A percentile compares a stretch with the other conserved stretches of the same genome.
Evolutionary conservation across 2,113 vertebrate species (phyloP).

Genomic region (Pseudolaguvia tuberculata): DNA sequence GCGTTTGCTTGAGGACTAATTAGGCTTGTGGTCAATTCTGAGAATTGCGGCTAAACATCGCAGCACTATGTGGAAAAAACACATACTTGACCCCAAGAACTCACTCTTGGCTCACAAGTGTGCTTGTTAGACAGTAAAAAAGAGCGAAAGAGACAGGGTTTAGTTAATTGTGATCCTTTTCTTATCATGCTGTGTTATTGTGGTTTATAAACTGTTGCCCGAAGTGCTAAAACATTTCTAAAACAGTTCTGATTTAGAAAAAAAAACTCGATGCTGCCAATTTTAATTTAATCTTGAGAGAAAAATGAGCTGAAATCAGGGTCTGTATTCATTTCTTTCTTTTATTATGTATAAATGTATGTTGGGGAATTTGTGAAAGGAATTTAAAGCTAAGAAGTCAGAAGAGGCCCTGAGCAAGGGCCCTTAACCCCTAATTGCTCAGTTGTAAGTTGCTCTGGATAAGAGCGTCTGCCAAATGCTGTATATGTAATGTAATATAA

Average conservation of each 20-base stretch:
- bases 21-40: conserved; percentile 41
- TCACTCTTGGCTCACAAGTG: conserved; percentile 35
- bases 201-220: conserved; percentile 10
- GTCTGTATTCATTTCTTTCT: no score
- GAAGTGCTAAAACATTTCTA: conserved; percentile 1
- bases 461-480: no score
- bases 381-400: no score
- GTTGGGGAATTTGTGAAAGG: no score
- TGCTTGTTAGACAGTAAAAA: conserved; percentile 43
- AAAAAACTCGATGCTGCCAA: not conserved
- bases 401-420: no score
- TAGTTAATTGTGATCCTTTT: conserved; percentile 27
- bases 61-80: conserved; percentile 43
- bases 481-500: no score
- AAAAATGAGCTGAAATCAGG: not conserved
- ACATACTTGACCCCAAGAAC: conserved; percentile 46
- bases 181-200: conserved; percentile 26
- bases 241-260: conserved; percentile 15
- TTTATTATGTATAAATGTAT: not conserved
- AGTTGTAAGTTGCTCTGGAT: no score
- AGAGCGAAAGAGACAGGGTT: conserved; percentile 28
- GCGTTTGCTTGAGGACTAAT: conserved; percentile 42
- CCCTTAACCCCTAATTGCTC: no score
- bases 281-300: conserved; percentile 8
- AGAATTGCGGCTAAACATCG: conserved; percentile 44